These are phyloP conservation scores for Triplophysa rosa DNA, from an alignment of 2,113 vertebrate species.

Conservation along the genomic window DNA sequence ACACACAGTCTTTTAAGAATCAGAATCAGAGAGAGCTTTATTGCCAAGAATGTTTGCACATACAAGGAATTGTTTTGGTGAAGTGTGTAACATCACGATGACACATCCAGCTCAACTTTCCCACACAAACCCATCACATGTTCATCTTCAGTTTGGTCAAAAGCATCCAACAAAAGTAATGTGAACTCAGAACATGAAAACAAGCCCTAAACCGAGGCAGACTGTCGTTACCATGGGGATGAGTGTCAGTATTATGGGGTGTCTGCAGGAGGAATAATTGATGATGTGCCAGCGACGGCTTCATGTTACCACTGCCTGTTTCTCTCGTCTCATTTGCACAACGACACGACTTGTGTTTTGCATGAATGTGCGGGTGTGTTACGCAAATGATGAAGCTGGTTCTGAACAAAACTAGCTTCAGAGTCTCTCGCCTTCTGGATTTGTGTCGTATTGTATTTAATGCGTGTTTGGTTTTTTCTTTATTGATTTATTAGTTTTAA, in stretches of 20 bases:
- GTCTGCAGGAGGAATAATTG: background rate
- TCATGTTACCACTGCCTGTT: background rate
- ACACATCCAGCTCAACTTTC: too few relatives aligned
- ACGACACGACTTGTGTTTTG: background rate
- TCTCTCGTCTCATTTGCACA: too few relatives aligned
- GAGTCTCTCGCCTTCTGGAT: background rate
- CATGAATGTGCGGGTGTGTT: too few relatives aligned
- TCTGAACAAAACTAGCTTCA: background rate
- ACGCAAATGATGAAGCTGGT: background rate
- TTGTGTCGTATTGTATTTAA: background rate
- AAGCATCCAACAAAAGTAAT: too few relatives aligned
- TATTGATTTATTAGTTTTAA: background rate
- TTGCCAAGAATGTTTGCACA: too few relatives aligned
- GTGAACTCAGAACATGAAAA: too few relatives aligned
- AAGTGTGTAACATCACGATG: too few relatives aligned
- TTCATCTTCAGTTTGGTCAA: conserved; percentile 4
- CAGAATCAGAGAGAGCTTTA: too few relatives aligned
- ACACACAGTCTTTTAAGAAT: too few relatives aligned
- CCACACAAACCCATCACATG: background rate
- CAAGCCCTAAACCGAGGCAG: background rate
- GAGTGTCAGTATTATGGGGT: conserved; percentile 54
- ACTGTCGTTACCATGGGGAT: conserved; percentile 56
- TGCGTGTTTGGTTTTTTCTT: too few relatives aligned
- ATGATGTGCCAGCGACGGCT: background rate
- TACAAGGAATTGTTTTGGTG: too few relatives aligned